Base-by-base conservation (phyloP, 2,888 invertebrate genomes). In the Caenorhabditis sp. region DNA sequence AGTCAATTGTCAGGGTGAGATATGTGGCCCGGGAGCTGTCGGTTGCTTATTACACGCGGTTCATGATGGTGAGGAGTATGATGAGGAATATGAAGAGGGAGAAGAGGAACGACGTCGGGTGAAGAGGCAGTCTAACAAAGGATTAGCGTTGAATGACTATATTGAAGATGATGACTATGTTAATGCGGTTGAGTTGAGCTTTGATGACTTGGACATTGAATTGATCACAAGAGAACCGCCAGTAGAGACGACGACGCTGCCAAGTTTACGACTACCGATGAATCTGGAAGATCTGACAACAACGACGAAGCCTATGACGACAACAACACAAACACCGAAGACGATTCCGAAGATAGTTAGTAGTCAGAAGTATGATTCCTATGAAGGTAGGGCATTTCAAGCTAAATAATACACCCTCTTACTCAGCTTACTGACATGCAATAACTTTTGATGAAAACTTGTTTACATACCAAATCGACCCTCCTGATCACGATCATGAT, bases 11-110 rank as follows among this genome's bases (percentile, higher is more conserved):
- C 70, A 70, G 50, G 70, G 70, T 12, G 67, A 61, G 66, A 59
- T 21, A 1, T 80, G 80, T 63, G 68, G 54, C 23, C 49, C 74
- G 23, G 78, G 80, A 57, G 80, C 80, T 14, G 74, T 80, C 50
- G 80, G 80, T 25, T 80, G 80, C 59, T 71, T 80, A 54, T 50
- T 75, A 4, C 80, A 80, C 50, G 67, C 77, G 1, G 26, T 67
- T 49, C 61, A 66, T 20, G 64, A 68, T 12, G 67, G 63, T 23
- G 74, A 76, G 2, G 67, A 72, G 1, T 58, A 31, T 56, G 26
- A 56, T 23, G 59, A 67, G 26, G 80, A 80, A 53, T 78, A 77
- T 60, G 78, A 80, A 54, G 69, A 64, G 59, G 12, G 27, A 70
- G 71, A 71, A 63, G 62, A 69, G 38, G 60, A 43, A 2, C 64